Base-by-base conservation (phyloP, 2,113 vertebrate genomes). In the Struthidea cinerea region DNA sequence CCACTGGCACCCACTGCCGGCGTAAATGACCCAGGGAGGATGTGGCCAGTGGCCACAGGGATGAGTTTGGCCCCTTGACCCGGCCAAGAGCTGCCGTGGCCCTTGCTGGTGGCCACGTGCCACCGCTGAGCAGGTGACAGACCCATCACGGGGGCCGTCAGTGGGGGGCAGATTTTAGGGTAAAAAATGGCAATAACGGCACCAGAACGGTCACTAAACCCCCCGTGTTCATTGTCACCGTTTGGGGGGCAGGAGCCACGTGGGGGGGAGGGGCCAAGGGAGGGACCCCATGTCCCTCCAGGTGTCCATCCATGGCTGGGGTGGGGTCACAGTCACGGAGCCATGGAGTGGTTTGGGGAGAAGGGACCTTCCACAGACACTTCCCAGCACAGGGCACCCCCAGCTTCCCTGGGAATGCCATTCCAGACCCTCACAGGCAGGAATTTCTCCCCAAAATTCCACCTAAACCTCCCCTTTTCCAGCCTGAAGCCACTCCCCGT, bases 131-230 rank as follows among this genome's bases (percentile, higher is more conserved):
- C 11, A 67, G 64, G 24, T 13, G 47, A 69, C 46, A 30, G n/a
- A n/a, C n/a, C n/a, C n/a, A 10, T 23, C 20, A 5, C 7, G 4
- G 20, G n/a, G 5, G 10, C n/a, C 12, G 3, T 7, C 2, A 4
- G 23, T 10, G 33, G 24, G 23, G 33, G 17, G 9, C 24, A 6
- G 11, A 5, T 10, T 33, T 65, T 65, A 11, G 53, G 15, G 11
- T 35, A 30, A 71, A 30, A 37, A 16, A 41, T 3, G 1, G 11
- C 65, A 37, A 13, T n/a, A 56, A 79, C 0, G 3, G 60, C 65
- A 79, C 67, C 12, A 15, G 49, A 42, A 27, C 3, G 3, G 21
- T 37, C 18, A 1, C 12, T 21, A 15, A 52, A 11, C 14, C 26
- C 53, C 32, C 53, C 41, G 1, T 9, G 49, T 41, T 35, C 55